Evolutionary conservation across 2,888 invertebrate species (phyloP), one percentile per base, ranked within the genome.

Genomic region (Agrilus cyanescens): DNA sequence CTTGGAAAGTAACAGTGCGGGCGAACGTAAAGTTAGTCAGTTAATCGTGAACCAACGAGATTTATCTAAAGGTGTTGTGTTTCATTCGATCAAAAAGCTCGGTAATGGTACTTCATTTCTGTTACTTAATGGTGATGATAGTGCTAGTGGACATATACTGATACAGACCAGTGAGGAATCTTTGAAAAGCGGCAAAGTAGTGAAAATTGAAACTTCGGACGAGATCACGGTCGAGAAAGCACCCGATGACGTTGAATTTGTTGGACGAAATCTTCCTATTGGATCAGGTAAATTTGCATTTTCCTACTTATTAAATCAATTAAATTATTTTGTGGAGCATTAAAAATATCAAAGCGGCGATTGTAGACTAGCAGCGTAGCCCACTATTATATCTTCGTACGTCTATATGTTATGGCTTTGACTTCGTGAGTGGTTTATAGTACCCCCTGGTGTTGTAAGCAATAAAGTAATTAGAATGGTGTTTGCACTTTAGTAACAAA

Each of bases 21-120:
- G 54, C 42, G 57, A 58, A 29, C 55, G 57, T 6, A 63, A 64
- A 43, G 43, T 54, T 34, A 61, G 63, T 8, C 64, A 65, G 52
- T 59, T 66, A 43, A 55, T 63, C 43, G 57, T 65, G 41, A 64
- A 65, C 46, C 65, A 65, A 50, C 59, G 59, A 48, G 60, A 58
- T 48, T 52, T 64, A 20, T 57, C 58, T 41, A 63, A 63, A 43
- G 63, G 62, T 7, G 60, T 66, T 5, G 52, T 65, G 32, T 53
- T 67, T 43, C 67, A 67, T 45, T 63, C 65, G 44, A 62, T 66
- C 32, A 66, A 65, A 52, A 54, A 65, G 41, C 53, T 64, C 44
- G 61, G 55, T 41, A 58, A 52, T 44, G 61, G 61, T 29, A 59
- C 63, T 32, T 65, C 65, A 38, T 65, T 67, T 42, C 57, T 66